These are phyloP conservation scores for Argynnis bischoffii DNA, from an alignment of 2,888 invertebrate species.

Conservation along the genomic window DNA sequence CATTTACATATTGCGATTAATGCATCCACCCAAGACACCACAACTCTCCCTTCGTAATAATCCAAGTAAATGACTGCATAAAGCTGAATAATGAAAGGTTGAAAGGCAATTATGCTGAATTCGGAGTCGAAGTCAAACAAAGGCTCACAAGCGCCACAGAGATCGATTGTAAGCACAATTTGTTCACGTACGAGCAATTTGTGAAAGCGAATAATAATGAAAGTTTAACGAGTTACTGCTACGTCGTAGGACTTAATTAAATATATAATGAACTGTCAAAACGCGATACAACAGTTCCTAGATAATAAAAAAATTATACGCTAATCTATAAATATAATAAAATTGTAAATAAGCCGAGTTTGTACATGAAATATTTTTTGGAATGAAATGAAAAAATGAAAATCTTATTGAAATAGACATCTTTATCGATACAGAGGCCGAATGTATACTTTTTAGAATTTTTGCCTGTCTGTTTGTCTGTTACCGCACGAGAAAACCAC, in stretches of 20 bases:
- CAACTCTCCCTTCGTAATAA: constrained; percentile 79
- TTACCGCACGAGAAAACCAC: no score
- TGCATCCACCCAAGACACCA: constrained; percentile 78
- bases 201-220: constrained; percentile 77
- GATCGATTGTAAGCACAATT: constrained; percentile 78
- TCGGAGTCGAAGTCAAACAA: constrained; percentile 81
- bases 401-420: no score
- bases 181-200: constrained; percentile 80
- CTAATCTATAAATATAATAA: no score
- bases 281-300: constrained; percentile 45
- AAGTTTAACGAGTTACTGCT: constrained; percentile 76
- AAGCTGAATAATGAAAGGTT: constrained; percentile 82
- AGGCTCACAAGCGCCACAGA: constrained; percentile 67
- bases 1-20: constrained; percentile 81
- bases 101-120: constrained; percentile 82
- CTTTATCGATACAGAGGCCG: no score
- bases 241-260: constrained; percentile 69
- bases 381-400: no score
- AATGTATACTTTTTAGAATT: no score
- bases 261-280: constrained; percentile 68
- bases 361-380: no score
- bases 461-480: no score
- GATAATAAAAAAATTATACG: constrained; percentile 23
- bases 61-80: constrained; percentile 81
- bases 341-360: no score